Evolutionary conservation across 2,113 vertebrate genomes (phyloP).

Genomic region (Nannobrachium achirus): DNA sequence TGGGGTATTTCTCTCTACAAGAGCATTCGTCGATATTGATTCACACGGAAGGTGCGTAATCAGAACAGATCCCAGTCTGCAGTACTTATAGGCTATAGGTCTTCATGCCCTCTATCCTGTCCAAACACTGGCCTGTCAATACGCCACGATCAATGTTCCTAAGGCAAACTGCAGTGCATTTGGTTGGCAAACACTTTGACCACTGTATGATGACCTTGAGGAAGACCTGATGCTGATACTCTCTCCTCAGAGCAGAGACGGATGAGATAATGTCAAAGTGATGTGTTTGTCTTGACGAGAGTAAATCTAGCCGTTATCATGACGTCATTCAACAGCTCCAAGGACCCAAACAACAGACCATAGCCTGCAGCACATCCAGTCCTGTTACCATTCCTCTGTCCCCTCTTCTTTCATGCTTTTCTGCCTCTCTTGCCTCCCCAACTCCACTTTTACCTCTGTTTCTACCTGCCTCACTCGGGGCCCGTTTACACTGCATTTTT

Average conservation of each 20-base stretch:
- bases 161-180: background rate
- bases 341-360: conserved; percentile 20
- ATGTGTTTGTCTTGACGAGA: conserved; percentile 32
- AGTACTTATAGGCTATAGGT: too few relatives aligned
- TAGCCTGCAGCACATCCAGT: conserved; percentile 5
- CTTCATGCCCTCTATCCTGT: too few relatives aligned
- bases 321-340: conserved; percentile 14
- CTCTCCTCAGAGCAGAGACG: conserved; percentile 11
- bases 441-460: too few relatives aligned
- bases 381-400: background rate
- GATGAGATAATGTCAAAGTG: conserved; percentile 17
- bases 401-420: background rate
- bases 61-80: too few relatives aligned
- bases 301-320: conserved; percentile 35
- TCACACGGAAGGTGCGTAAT: too few relatives aligned
- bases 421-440: background rate
- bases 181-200: conserved; percentile 5
- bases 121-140: background rate
- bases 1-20: too few relatives aligned
- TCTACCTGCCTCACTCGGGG: too few relatives aligned
- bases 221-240: conserved; percentile 18
- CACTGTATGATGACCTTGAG: conserved; percentile 15
- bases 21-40: too few relatives aligned
- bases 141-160: background rate
- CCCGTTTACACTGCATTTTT: too few relatives aligned